Evolutionary conservation across 2,113 vertebrate genomes (phyloP).

Genomic region (Pontoporia blainvillei): DNA sequence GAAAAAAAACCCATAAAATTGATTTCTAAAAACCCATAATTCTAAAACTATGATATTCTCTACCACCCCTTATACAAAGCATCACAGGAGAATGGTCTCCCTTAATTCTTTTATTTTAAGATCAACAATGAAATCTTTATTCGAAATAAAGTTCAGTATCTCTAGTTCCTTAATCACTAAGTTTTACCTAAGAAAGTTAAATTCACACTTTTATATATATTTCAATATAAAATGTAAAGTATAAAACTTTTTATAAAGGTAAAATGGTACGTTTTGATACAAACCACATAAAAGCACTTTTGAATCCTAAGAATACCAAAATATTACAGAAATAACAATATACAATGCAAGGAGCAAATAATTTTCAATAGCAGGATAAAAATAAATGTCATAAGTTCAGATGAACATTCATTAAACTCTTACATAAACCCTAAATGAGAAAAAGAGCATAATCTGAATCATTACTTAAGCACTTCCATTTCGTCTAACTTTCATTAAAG

Average conservation of each 20-base stretch:
- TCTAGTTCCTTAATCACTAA: background rate
- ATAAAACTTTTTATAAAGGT: background rate
- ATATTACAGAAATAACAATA: background rate
- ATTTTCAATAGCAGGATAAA: background rate
- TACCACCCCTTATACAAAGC: background rate
- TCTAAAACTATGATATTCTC: background rate
- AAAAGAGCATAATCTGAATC: background rate
- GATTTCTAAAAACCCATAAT: background rate
- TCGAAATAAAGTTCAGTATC: background rate
- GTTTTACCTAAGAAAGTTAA: background rate
- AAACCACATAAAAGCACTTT: background rate
- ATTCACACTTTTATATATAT: background rate
- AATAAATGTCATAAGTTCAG: constrained; percentile 27
- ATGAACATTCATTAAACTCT: constrained; percentile 38
- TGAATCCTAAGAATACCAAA: constrained; percentile 7
- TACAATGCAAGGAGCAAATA: background rate
- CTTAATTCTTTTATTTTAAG: background rate
- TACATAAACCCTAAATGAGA: background rate
- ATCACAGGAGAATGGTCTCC: background rate
- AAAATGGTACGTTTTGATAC: background rate
- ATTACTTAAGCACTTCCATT: constrained; percentile 30
- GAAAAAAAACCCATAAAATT: background rate
- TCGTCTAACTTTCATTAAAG: constrained; percentile 37
- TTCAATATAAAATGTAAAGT: background rate
- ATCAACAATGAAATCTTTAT: background rate